These are phyloP conservation scores for Glareola pratincola DNA, from an alignment of 2,113 vertebrate genomes.

Conservation along the genomic window DNA sequence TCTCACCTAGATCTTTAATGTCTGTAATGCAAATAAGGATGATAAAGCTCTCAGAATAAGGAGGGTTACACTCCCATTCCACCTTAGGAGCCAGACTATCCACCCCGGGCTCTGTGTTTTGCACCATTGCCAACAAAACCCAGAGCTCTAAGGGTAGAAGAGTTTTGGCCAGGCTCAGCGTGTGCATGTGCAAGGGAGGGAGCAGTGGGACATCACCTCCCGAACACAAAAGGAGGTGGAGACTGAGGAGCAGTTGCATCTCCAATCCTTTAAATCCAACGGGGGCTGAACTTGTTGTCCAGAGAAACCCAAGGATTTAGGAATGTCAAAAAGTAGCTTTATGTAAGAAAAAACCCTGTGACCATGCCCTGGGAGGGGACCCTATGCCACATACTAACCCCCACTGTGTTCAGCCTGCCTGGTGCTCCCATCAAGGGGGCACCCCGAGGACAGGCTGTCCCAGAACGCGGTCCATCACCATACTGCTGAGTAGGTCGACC, in stretches of 20 bases:
- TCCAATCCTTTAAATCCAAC: not conserved
- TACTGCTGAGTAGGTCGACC: accelerated
- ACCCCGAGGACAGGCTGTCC: not conserved
- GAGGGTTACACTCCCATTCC: not conserved
- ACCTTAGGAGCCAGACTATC: not conserved
- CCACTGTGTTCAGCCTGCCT: not conserved
- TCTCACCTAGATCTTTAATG: not conserved
- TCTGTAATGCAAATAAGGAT: not conserved
- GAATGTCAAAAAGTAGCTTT: not conserved
- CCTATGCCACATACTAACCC: not conserved
- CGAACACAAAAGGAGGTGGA: not conserved
- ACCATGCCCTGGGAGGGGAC: not conserved
- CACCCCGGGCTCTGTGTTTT: not conserved
- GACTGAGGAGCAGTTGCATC: not conserved
- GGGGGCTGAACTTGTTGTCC: not conserved
- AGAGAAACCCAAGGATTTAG: not conserved
- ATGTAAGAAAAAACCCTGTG: not conserved
- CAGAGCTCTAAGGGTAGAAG: not conserved
- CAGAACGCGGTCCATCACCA: not conserved
- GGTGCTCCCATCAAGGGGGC: not conserved
- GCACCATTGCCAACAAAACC: not conserved
- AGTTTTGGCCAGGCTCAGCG: not conserved
- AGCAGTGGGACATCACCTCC: not conserved
- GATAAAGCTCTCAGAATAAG: not conserved
- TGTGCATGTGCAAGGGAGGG: not conserved